Percentiles rank a stretch among this genome's conserved stretches.
Conservation (phyloP, 35 echinoderm and acorn worm genomes). For the Amphiura filiformis region DNA sequence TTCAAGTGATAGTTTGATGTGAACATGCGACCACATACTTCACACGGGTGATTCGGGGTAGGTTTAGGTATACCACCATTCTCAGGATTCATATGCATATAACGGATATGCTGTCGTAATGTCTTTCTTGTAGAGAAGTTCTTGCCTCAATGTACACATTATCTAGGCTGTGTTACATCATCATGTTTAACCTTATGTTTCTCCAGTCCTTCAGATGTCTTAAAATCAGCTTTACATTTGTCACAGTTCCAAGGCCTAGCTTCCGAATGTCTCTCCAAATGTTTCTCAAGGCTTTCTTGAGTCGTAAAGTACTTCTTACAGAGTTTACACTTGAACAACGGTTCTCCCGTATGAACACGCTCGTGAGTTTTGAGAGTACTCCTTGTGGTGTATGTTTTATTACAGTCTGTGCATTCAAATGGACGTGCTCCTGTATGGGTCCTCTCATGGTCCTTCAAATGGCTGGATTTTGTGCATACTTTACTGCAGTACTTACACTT, state of each 20-base stretch:
- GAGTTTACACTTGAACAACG: not conserved
- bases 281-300: not conserved
- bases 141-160: not conserved
- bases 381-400: not conserved
- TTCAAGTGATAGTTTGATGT: not conserved
- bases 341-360: not conserved
- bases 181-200: not conserved
- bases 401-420: not conserved
- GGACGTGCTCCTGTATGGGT: not conserved
- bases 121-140: not conserved
- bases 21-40: not conserved
- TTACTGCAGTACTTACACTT: not conserved
- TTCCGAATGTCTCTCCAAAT: not conserved
- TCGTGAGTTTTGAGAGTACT: not conserved
- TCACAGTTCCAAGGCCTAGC: not conserved
- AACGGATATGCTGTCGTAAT: not conserved
- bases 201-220: not conserved
- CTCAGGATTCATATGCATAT: not conserved
- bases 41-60: not conserved
- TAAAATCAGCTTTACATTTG: not conserved
- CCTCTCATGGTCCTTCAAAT: not conserved
- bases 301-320: not conserved
- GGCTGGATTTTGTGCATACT: not conserved
- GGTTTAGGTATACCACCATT: not conserved
- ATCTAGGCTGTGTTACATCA: not conserved